Evolutionary conservation across 2,113 vertebrate genomes (phyloP).

Genomic region (Notechis scutatus): DNA sequence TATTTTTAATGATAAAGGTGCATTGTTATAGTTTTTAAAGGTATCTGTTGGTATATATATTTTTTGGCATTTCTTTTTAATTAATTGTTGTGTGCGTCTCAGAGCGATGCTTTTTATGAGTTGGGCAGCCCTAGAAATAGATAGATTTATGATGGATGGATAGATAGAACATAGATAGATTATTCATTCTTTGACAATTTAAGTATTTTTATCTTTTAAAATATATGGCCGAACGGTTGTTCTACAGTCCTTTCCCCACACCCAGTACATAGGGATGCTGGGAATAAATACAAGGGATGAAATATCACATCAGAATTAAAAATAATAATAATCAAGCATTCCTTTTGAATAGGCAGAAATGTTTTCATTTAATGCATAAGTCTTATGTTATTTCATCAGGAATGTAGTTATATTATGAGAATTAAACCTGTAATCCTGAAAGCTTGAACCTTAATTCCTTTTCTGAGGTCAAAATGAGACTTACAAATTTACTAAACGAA

Average conservation of each 20-base stretch:
- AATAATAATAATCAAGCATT: background rate
- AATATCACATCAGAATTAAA: background rate
- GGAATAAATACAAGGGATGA: background rate
- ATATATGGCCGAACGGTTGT: background rate
- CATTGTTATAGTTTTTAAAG: background rate
- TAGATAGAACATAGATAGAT: background rate
- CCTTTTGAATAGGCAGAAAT: background rate
- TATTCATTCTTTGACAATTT: accelerated
- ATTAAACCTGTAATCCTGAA: background rate
- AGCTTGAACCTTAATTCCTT: background rate
- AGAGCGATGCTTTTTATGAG: background rate
- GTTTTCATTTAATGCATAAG: background rate
- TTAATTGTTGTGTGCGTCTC: background rate
- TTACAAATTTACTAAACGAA: background rate
- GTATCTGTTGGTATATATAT: background rate
- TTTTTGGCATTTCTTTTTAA: background rate
- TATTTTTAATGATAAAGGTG: background rate
- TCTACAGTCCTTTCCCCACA: background rate
- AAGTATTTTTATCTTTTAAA: background rate
- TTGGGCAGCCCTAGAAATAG: background rate
- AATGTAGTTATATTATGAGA: background rate
- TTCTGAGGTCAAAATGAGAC: background rate
- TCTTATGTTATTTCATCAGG: background rate
- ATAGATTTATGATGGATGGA: background rate
- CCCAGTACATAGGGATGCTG: background rate